Conservation (phyloP, 2,113 vertebrate species). For the Carassius gibelio region DNA sequence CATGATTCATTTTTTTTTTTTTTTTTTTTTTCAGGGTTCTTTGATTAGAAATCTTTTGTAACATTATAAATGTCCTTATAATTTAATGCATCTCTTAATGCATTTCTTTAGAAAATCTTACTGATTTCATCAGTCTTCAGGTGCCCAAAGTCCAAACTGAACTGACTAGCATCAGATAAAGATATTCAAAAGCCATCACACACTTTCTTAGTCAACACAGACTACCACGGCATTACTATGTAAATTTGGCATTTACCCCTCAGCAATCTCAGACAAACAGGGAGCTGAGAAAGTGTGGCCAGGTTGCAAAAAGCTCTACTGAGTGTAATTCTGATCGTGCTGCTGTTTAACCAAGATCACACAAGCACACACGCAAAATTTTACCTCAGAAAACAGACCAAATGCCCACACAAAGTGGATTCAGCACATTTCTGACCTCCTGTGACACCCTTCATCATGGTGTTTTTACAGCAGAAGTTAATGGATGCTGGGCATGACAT, state of each 20-base stretch:
- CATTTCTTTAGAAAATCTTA: no score
- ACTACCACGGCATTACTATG: constrained; percentile 55
- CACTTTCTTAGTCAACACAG: no score
- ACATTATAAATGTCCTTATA: not conserved
- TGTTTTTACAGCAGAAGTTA: not conserved
- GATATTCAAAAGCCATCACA: constrained; percentile 22
- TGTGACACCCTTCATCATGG: no score
- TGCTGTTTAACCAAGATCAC: constrained; percentile 61
- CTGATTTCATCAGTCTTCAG: no score
- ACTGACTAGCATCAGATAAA: no score
- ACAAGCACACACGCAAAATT: constrained; percentile 38
- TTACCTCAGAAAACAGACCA: constrained; percentile 1
- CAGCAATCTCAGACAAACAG: constrained; percentile 1
- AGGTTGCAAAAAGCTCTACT: constrained; percentile 70
- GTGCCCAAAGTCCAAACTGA: no score
- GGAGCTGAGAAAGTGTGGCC: constrained; percentile 37
- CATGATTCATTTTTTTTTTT: no score
- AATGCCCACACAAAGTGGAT: not conserved
- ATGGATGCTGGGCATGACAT: not conserved
- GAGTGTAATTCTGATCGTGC: constrained; percentile 60
- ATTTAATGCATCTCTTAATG: no score
- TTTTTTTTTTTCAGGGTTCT: no score
- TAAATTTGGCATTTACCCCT: constrained; percentile 60
- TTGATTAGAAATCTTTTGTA: no score
- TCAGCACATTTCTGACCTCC: not conserved